Conservation (phyloP, 2,113 vertebrate genomes). For the Aegotheles bennettii region DNA sequence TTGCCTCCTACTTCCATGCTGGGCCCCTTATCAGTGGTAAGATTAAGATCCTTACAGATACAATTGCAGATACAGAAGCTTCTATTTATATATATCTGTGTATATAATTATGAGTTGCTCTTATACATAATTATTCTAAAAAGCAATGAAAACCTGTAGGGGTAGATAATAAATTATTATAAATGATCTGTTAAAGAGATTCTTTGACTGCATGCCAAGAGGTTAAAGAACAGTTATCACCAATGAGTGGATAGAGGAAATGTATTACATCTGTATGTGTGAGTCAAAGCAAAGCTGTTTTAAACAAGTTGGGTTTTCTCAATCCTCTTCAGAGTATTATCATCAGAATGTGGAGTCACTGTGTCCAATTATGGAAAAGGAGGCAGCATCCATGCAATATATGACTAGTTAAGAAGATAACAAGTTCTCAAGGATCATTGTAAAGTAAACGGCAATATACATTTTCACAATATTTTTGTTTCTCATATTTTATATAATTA, state of each 20-base stretch:
- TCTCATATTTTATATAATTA: neutral
- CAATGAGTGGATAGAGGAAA: neutral
- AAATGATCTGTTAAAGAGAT: neutral
- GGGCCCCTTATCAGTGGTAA: neutral
- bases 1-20: neutral
- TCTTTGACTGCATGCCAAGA: neutral
- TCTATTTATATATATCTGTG: neutral
- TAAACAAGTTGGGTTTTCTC: neutral
- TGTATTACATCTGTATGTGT: neutral
- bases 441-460: neutral
- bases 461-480: neutral
- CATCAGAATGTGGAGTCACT: neutral
- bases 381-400: neutral
- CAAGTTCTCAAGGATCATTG: neutral
- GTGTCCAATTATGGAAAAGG: neutral
- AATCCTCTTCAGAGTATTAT: neutral
- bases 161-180: neutral
- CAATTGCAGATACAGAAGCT: neutral
- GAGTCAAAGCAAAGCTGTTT: neutral
- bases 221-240: neutral
- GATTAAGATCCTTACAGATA: neutral
- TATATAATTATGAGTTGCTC: neutral
- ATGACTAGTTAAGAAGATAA: neutral
- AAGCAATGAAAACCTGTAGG: neutral
- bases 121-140: neutral